phyloP scores from a whole-genome alignment of 2,888 invertebrate species.

The Hirtodrosophila confusa region DNA sequence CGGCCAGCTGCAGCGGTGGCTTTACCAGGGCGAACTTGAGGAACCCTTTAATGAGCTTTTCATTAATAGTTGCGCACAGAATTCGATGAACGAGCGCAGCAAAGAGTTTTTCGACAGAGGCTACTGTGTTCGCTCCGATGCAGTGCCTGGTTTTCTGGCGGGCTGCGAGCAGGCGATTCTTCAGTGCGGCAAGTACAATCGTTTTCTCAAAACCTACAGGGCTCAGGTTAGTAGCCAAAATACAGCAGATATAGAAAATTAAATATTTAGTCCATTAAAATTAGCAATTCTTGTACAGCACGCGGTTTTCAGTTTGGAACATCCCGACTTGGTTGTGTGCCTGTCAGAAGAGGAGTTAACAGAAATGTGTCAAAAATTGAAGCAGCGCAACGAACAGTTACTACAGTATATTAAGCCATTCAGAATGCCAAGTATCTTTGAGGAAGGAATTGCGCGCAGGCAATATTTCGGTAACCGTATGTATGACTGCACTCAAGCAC shows the following conservation, averaged over 20 bases:
- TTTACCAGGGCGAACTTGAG: slow-evolving; percentile 92
- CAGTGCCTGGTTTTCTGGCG: slow-evolving; percentile 88
- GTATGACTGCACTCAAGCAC: slow-evolving; percentile 80
- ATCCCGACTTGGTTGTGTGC: slow-evolving; percentile 81
- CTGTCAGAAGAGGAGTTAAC: slow-evolving; percentile 78
- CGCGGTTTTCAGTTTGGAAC: slow-evolving; percentile 76
- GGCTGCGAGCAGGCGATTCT: slow-evolving; percentile 88
- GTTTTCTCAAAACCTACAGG: slow-evolving; percentile 89
- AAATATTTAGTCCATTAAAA: background rate
- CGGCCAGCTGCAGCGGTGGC: slow-evolving; percentile 89
- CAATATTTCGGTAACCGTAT: slow-evolving; percentile 86
- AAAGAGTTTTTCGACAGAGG: slow-evolving; percentile 83
- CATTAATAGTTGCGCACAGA: slow-evolving; percentile 84
- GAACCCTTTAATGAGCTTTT: slow-evolving; percentile 94
- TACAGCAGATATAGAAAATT: background rate
- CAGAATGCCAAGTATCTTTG: slow-evolving; percentile 85
- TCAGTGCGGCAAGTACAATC: slow-evolving; percentile 90
- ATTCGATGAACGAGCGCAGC: slow-evolving; percentile 73
- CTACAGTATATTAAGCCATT: slow-evolving; percentile 84
- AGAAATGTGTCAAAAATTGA: slow-evolving; percentile 70
- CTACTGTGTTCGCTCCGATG: slow-evolving; percentile 75
- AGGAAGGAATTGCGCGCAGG: slow-evolving; percentile 85
- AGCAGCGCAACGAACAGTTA: slow-evolving; percentile 65
- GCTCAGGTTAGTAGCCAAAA: slow-evolving; percentile 86
- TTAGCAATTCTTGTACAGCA: slow-evolving; percentile 63